Percentiles rank a stretch among this genome's conserved stretches.
Evolutionary conservation across 2,113 vertebrate genomes (phyloP).

Genomic region (Panthera uncia): DNA sequence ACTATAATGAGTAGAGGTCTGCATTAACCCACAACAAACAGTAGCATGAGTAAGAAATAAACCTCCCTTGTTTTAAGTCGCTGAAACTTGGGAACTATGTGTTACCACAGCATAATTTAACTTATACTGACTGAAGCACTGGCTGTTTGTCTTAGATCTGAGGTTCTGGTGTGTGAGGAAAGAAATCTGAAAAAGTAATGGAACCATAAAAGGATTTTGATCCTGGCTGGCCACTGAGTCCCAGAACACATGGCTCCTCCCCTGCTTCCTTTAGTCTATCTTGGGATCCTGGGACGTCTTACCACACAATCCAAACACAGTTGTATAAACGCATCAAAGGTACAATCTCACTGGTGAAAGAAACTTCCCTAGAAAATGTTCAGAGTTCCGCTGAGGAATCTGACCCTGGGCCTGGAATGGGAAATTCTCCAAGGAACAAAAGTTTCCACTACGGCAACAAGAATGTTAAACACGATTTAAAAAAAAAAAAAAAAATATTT

Average conservation of each 20-base stretch:
- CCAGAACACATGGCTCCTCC: background rate
- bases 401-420: constrained; percentile 68
- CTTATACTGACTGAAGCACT: background rate
- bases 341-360: constrained; percentile 51
- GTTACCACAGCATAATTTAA: background rate
- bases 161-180: background rate
- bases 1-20: background rate
- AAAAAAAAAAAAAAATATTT: background rate
- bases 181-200: background rate
- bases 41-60: background rate
- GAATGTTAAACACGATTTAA: constrained; percentile 72
- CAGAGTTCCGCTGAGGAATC: constrained; percentile 65
- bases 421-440: constrained; percentile 74
- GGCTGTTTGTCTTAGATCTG: background rate
- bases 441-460: constrained; percentile 79
- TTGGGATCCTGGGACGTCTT: constrained; percentile 13
- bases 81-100: background rate
- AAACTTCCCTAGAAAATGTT: constrained; percentile 63
- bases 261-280: background rate
- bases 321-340: constrained; percentile 31
- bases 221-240: background rate
- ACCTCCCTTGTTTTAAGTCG: background rate
- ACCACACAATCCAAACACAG: background rate
- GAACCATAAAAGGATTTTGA: background rate
- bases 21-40: background rate